Evolutionary conservation across 2,888 invertebrate species (phyloP).

Genomic region (Polietes domitor): DNA sequence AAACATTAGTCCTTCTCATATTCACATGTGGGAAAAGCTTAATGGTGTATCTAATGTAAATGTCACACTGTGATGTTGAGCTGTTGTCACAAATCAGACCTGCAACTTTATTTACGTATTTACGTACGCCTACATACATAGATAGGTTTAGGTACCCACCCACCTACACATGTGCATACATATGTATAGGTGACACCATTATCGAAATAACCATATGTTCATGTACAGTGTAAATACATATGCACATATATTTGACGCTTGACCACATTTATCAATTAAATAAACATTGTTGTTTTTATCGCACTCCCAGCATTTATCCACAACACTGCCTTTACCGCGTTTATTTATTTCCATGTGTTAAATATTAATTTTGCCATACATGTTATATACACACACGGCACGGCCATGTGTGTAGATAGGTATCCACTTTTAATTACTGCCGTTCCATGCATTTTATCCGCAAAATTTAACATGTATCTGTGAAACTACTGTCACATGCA

Average conservation of each 20-base stretch:
- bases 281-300: background rate
- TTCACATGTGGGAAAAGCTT: background rate
- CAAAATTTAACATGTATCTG: background rate
- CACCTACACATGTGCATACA: too few relatives aligned
- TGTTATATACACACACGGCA: background rate
- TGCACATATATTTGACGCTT: background rate
- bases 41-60: background rate
- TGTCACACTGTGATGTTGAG: background rate
- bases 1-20: background rate
- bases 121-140: too few relatives aligned
- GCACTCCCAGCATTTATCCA: background rate
- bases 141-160: too few relatives aligned
- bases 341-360: constrained; percentile 4
- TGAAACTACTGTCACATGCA: constrained; percentile 42
- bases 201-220: too few relatives aligned
- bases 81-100: background rate
- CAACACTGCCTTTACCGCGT: background rate
- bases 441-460: constrained; percentile 1
- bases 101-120: background rate
- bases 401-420: background rate
- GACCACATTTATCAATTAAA: background rate
- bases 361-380: constrained; percentile 8
- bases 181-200: too few relatives aligned
- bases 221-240: too few relatives aligned
- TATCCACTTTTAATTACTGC: constrained; percentile 12